Evolutionary conservation across 2,888 invertebrate species (phyloP).

Genomic region (Drosophila dives): DNA sequence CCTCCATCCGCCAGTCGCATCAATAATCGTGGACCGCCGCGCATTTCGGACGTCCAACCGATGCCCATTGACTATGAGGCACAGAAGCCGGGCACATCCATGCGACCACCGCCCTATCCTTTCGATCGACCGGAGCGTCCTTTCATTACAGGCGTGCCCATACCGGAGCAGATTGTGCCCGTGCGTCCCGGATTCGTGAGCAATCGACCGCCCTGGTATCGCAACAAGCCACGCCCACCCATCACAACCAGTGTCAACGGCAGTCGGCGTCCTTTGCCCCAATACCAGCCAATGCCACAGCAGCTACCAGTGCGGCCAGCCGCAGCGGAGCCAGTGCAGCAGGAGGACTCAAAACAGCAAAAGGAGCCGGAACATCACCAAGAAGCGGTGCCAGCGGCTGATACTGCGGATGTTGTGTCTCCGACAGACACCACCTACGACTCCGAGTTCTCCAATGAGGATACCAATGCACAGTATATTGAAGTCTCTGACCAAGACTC

Average conservation of each 20-base stretch:
- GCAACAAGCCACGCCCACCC: slow-evolving; percentile 87
- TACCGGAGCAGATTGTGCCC: slow-evolving; percentile 91
- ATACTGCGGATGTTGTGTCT: slow-evolving; percentile 44
- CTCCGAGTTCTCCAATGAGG: slow-evolving; percentile 82
- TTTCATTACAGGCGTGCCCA: slow-evolving; percentile 88
- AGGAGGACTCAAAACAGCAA: slow-evolving; percentile 20
- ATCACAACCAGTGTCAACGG: slow-evolving; percentile 82
- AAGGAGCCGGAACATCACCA: slow-evolving; percentile 18
- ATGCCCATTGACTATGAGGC: slow-evolving; percentile 86
- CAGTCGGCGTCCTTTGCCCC: slow-evolving; percentile 87
- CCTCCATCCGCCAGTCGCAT: slow-evolving; percentile 92
- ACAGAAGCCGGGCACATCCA: slow-evolving; percentile 82
- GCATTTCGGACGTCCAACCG: slow-evolving; percentile 91
- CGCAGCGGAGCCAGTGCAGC: slow-evolving; percentile 17
- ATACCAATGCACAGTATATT: slow-evolving; percentile 80
- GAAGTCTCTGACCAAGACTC: slow-evolving; percentile 81
- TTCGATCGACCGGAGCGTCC: slow-evolving; percentile 89
- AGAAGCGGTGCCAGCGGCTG: slow-evolving; percentile 11
- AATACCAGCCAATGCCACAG: slow-evolving; percentile 87
- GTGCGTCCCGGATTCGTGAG: slow-evolving; percentile 87
- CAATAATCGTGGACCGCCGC: slow-evolving; percentile 95
- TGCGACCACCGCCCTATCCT: slow-evolving; percentile 87
- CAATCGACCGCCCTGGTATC: slow-evolving; percentile 88
- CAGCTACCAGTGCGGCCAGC: slow-evolving; percentile 61
- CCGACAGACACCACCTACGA: slow-evolving; percentile 81